Conservation (phyloP, 2,888 invertebrate genomes). For the Cecidostiba fungosa region DNA sequence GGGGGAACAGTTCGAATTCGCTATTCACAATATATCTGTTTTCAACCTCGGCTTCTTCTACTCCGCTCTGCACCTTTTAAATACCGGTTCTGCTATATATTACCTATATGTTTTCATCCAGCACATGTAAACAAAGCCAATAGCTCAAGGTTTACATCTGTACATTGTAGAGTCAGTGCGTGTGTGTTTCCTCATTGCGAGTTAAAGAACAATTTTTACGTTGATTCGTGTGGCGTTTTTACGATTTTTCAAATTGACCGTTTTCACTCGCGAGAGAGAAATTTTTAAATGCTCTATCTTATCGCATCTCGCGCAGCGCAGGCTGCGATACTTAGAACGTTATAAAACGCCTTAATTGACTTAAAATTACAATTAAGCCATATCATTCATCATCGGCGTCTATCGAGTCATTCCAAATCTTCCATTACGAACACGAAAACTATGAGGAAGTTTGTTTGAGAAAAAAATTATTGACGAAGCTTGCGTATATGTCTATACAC, state of each 20-base stretch:
- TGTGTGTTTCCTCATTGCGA: neutral
- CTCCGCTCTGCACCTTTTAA: neutral
- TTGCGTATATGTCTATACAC: neutral
- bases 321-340: neutral
- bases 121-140: neutral
- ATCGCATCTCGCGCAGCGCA: neutral
- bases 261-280: neutral
- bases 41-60: slow-evolving; percentile 4
- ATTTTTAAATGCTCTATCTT: neutral
- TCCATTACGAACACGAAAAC: slow-evolving; percentile 6
- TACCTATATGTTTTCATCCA: neutral
- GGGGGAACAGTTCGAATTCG: too few relatives aligned
- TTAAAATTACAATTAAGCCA: neutral
- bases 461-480: neutral
- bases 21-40: neutral
- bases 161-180: neutral
- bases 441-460: neutral
- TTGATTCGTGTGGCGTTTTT: too few relatives aligned
- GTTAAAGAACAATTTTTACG: neutral
- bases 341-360: neutral
- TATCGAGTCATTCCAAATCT: slow-evolving; percentile 31
- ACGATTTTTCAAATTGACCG: too few relatives aligned
- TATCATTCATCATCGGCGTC: neutral
- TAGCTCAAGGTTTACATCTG: neutral
- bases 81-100: neutral